Conservation (phyloP, 2,113 vertebrate genomes). For the Mus musculus region GRCm39 chr16:28341501-28342000, state of each 20-base stretch:
- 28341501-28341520: not conserved
- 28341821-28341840: too few relatives aligned
- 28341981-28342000: too few relatives aligned
- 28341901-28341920: too few relatives aligned
- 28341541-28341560: not conserved
- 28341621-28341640: not conserved
- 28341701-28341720: not conserved
- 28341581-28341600: not conserved
- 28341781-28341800: too few relatives aligned
- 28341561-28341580: not conserved
- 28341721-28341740: not conserved
- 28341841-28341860: too few relatives aligned
- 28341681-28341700: not conserved
- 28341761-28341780: too few relatives aligned
- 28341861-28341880: too few relatives aligned
- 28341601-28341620: not conserved
- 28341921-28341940: too few relatives aligned
- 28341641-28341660: not conserved
- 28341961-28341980: too few relatives aligned
- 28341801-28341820: too few relatives aligned
- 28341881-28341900: too few relatives aligned
- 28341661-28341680: constrained; percentile 16
- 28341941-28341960: too few relatives aligned
- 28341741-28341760: not conserved
- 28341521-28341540: not conserved